Evolutionary conservation across 2,113 vertebrate species (phyloP).

Genomic region (Gambusia holbrooki): DNA sequence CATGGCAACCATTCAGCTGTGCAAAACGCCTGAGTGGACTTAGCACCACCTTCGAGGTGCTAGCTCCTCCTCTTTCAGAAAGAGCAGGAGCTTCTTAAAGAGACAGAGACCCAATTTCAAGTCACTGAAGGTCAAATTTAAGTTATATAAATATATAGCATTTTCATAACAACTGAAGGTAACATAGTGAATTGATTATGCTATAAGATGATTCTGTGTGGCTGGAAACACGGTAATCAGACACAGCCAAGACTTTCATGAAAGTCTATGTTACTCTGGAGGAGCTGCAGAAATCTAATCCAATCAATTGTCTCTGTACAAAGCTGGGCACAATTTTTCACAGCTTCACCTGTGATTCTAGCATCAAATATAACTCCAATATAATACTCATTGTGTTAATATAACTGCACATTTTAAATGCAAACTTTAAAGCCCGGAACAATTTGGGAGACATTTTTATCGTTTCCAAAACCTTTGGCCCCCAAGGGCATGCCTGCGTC

Average conservation of each 20-base stretch:
- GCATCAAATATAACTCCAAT: neutral
- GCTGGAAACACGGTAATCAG: neutral
- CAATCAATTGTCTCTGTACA: neutral
- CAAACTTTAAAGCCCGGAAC: neutral
- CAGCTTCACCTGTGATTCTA: neutral
- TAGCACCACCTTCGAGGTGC: too few species aligned
- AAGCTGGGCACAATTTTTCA: neutral
- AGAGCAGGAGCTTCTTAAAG: too few species aligned
- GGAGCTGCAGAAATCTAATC: neutral
- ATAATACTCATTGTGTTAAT: neutral
- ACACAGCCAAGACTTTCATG: neutral
- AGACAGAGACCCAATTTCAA: too few species aligned
- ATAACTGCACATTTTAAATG: neutral
- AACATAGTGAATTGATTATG: too few species aligned
- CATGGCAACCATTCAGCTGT: too few species aligned
- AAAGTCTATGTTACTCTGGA: neutral
- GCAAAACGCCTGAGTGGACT: too few species aligned
- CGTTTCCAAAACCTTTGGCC: neutral
- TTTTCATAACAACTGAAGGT: too few species aligned
- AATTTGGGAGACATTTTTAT: neutral
- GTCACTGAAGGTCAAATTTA: too few species aligned
- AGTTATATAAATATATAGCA: too few species aligned
- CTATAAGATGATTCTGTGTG: too few species aligned
- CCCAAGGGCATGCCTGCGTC: neutral
- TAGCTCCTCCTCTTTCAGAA: too few species aligned